phyloP scores from a whole-genome alignment of 1,140 invertebrate genomes.

The Riptortus pedestris region DNA sequence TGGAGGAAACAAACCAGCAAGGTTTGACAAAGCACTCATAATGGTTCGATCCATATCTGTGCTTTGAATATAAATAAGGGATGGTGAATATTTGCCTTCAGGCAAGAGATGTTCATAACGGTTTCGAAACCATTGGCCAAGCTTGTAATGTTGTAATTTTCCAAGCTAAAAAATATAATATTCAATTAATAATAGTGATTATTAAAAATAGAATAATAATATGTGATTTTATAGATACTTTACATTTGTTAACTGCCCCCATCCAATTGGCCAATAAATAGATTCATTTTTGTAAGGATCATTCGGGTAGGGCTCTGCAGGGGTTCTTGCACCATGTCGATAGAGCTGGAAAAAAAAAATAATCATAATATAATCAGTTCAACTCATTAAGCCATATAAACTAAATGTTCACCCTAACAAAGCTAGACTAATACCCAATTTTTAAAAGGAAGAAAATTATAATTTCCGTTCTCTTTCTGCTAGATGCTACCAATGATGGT shows the following conservation, averaged over 20 bases:
- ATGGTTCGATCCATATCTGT: slow-evolving; percentile 80
- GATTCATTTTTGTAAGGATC: slow-evolving; percentile 60
- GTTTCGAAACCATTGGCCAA: slow-evolving; percentile 21
- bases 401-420: no score
- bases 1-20: slow-evolving; percentile 67
- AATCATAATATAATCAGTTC: neutral
- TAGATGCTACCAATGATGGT: no score
- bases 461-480: no score
- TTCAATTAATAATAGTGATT: no score
- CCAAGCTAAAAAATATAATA: slow-evolving; percentile 7
- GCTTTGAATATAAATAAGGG: slow-evolving; percentile 55
- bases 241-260: slow-evolving; percentile 69
- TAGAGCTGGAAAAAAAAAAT: slow-evolving; percentile 42
- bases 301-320: slow-evolving; percentile 58
- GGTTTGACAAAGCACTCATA: slow-evolving; percentile 74
- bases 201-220: no score
- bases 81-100: slow-evolving; percentile 41
- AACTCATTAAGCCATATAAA: no score
- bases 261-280: slow-evolving; percentile 63
- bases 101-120: neutral
- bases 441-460: no score
- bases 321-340: slow-evolving; percentile 74
- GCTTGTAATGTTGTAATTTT: slow-evolving; percentile 8
- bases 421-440: no score
- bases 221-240: no score